Evolutionary conservation across 2,113 vertebrate species (phyloP), one percentile per base, ranked within the genome.

Genomic region (Pachycephala philippinensis): DNA sequence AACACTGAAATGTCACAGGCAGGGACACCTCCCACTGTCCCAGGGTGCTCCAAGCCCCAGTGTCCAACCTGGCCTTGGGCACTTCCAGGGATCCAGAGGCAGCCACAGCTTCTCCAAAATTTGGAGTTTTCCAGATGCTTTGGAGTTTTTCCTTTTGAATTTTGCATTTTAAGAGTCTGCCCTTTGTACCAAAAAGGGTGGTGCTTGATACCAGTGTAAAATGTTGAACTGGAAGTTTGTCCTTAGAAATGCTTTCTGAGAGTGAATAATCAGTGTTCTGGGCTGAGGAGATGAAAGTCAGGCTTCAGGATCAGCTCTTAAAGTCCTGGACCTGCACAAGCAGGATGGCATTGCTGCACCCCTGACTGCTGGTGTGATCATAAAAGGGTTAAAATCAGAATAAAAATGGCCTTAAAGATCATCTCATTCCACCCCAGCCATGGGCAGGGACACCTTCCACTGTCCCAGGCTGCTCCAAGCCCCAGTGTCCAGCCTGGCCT

Each of bases 391-490:
- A 11, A 45, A 80, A 15, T 13, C 9, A 28, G 27, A 63, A 57
- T 37, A 3, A 23, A 8, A 49, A 19, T 37, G 31, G 7, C 37
- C 18, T 19, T 13, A 65, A 72, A 80, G 18, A 3, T 9, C 24
- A 57, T 13, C 39, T 4, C 1, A 2, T 56, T 0, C 40, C 56
- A 24, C 11, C 20, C 10, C 15, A 9, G n/a, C 40, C 40, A 14
- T 10, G 47, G 33, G 33, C 56, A 79, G 56, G 47, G 49, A 45
- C 65, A 14, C 40, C 49, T 87, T 0, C 65, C 65, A 47, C 30
- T 24, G 30, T 15, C 3, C 74, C 84, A 70, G 56, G 75, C 5
- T 61, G 47, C 33, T 78, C 56, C 39, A 19, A 23, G 39, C 52
- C 35, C 60, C 79, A 50, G 0, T 15, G 12, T 35, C 71, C 84